Evolutionary conservation across 2,113 vertebrate species (phyloP), one percentile per base, ranked within the genome.

Genomic region (Abramis brama): DNA sequence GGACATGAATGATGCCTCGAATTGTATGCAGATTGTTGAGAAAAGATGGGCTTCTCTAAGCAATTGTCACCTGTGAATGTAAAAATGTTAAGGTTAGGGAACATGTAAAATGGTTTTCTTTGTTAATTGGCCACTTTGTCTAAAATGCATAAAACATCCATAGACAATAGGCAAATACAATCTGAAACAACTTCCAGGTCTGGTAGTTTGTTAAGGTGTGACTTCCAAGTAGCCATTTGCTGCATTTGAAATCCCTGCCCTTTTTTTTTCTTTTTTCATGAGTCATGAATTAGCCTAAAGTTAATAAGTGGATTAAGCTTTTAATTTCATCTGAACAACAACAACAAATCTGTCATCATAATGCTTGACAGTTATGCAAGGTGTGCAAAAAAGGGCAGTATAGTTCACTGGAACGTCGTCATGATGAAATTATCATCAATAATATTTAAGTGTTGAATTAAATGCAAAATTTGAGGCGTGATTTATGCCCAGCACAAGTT

Each of bases 231-330:
- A 71, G 10, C 2, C 9, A 5, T 43, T 39, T 21, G 21, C 68
- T n/a, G 68, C 3, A n/a, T 71, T 43, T 71, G 68, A n/a, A 21
- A 43, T 43, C 68, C 36, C 68, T 43, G 19, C 68, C 33, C 36
- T 21, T 10, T 9, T 36, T 39, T 70, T 23, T 23, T 33, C 12
- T 39, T 23, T 23, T 23, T 9, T 2, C 36, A 43, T 43, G 36
- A 71, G 68, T 71, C 68, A 71, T 71, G 36, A 71, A 43, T 10
- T 71, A 43, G 43, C 43, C 43, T 43, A 39, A 71, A 71, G 68
- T 71, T 71, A 71, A 71, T 10, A 71, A 71, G 19, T 71, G 68
- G 36, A 71, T 71, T n/a, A n/a, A 23, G 36, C 39, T 71, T 43
- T 71, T 71, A 5, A 10, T 71, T 71, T 71, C 4, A 7, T 71